Conservation (phyloP, 2,888 invertebrate genomes). For the Mesochorus sp. region DNA sequence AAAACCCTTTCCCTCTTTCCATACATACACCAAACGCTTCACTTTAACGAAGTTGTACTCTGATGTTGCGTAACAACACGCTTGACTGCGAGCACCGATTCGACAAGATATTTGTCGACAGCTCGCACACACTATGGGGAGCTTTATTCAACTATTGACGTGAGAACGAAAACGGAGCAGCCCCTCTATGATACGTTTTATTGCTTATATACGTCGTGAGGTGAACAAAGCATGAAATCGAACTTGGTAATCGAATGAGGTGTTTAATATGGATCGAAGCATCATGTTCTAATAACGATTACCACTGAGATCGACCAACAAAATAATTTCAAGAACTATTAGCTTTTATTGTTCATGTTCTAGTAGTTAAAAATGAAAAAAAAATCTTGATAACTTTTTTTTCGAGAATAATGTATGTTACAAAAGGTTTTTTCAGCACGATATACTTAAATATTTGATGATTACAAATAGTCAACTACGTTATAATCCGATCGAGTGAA, state of each 20-base stretch:
- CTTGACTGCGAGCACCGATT: constrained; percentile 45
- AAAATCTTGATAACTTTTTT: too few relatives aligned
- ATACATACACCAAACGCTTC: constrained; percentile 11
- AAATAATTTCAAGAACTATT: too few relatives aligned
- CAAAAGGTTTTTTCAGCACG: too few relatives aligned
- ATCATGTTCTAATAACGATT: too few relatives aligned
- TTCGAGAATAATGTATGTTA: too few relatives aligned
- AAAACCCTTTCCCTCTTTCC: constrained; percentile 17
- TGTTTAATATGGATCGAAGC: not conserved
- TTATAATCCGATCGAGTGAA: too few relatives aligned
- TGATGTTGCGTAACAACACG: constrained; percentile 27
- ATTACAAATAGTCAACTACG: too few relatives aligned
- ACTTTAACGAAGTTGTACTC: constrained; percentile 30
- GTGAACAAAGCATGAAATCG: not conserved
- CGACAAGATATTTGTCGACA: constrained; percentile 49
- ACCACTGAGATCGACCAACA: too few relatives aligned
- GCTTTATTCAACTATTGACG: constrained; percentile 15
- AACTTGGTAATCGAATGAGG: not conserved
- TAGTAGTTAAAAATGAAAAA: too few relatives aligned
- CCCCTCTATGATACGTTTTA: not conserved
- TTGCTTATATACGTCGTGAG: not conserved
- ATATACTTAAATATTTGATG: too few relatives aligned
- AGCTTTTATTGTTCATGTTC: too few relatives aligned
- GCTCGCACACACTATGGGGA: constrained; percentile 49
- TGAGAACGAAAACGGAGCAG: not conserved